Evolutionary conservation across 2,113 vertebrate genomes (phyloP).

Genomic region (Erythrocebus patas): DNA sequence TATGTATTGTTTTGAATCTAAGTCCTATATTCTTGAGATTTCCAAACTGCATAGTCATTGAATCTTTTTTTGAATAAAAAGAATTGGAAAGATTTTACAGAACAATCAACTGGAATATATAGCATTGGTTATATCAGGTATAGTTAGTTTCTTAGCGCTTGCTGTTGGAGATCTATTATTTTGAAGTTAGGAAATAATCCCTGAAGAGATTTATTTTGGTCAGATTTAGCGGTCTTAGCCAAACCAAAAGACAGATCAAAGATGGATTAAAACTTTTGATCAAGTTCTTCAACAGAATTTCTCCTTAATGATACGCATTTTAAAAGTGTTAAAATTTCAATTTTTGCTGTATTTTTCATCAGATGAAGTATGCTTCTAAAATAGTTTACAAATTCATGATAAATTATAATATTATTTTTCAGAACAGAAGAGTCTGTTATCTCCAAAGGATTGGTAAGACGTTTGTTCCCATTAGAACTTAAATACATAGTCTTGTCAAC

Average conservation of each 20-base stretch:
- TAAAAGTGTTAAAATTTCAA: slow-evolving; percentile 27
- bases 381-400: slow-evolving; percentile 40
- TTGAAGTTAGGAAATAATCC: background rate
- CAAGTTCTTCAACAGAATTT: slow-evolving; percentile 39
- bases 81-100: background rate
- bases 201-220: background rate
- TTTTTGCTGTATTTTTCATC: slow-evolving; percentile 40
- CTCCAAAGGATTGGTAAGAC: slow-evolving; percentile 95
- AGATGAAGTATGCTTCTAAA: slow-evolving; percentile 37
- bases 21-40: slow-evolving; percentile 25
- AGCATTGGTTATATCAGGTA: background rate
- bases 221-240: background rate
- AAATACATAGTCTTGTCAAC: background rate
- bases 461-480: slow-evolving; percentile 30
- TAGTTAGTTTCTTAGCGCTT: slow-evolving; percentile 15
- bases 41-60: background rate
- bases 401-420: slow-evolving; percentile 69
- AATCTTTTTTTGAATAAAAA: background rate
- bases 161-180: background rate
- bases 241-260: slow-evolving; percentile 17
- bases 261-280: slow-evolving; percentile 1
- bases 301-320: background rate
- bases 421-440: slow-evolving; percentile 93
- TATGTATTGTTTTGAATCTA: slow-evolving; percentile 23
- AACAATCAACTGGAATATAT: background rate